Conservation (phyloP, 2,797 vertebrate species). For the Poeciliopsis turneri region DNA sequence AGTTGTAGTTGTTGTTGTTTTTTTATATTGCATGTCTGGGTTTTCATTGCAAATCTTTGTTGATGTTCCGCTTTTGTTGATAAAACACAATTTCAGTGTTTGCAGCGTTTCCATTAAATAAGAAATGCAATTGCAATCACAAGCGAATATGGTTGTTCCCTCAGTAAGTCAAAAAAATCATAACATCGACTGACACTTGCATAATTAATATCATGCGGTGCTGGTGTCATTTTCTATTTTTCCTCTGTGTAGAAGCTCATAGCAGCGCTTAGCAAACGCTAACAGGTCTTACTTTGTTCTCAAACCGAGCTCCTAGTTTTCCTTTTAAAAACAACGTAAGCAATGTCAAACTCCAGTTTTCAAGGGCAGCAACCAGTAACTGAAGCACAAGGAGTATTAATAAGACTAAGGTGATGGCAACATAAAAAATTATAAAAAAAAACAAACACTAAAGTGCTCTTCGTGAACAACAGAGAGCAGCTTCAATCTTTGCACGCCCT, state of each 20-base stretch:
- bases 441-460: slow-evolving; percentile 3
- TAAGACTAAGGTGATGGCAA: slow-evolving; percentile 58
- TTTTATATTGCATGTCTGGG: not conserved
- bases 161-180: too few species aligned
- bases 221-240: not conserved
- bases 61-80: too few species aligned
- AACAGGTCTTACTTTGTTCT: not conserved
- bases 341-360: slow-evolving; percentile 66
- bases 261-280: not conserved
- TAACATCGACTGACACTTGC: too few species aligned
- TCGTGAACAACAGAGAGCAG: slow-evolving; percentile 13
- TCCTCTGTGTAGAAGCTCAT: not conserved
- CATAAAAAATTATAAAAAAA: not conserved
- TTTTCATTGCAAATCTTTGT: too few species aligned
- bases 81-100: too few species aligned
- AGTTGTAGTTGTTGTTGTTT: not conserved
- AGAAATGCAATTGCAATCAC: too few species aligned
- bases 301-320: not conserved
- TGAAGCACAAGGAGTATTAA: slow-evolving; percentile 49
- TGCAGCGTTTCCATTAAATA: too few species aligned
- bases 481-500: slow-evolving; percentile 14
- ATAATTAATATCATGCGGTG: not conserved
- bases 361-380: slow-evolving; percentile 49
- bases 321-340: slow-evolving; percentile 20
- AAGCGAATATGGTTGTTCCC: too few species aligned